Evolutionary conservation across 2,113 vertebrate species (phyloP).

Genomic region (Reinhardtius hippoglossoides): DNA sequence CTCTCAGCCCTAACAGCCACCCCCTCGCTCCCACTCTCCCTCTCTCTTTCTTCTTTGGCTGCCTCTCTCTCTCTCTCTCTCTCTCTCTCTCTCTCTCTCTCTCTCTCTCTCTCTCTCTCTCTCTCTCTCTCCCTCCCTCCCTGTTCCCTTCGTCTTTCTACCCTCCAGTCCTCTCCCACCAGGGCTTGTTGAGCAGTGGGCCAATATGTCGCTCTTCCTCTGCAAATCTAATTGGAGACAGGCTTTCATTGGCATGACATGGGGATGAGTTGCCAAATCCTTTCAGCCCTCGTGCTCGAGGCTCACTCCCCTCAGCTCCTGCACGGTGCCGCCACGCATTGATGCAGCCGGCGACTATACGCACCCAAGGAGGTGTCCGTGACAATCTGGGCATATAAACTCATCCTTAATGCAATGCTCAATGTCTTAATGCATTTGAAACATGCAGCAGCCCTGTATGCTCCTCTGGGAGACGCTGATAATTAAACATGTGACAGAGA

Average conservation of each 20-base stretch:
- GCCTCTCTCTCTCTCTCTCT: constrained; percentile 13
- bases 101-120: constrained; percentile 14
- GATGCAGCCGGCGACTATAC: constrained; percentile 38
- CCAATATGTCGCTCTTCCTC: constrained; percentile 70
- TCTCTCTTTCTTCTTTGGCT: constrained; percentile 13
- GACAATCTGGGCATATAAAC: constrained; percentile 43
- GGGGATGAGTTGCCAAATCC: constrained; percentile 80
- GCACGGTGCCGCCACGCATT: constrained; percentile 14
- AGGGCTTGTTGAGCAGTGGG: constrained; percentile 70
- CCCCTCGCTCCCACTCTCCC: constrained; percentile 14
- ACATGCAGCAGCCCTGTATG: constrained; percentile 21
- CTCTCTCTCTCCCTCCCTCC: constrained; percentile 3
- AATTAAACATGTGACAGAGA: neutral
- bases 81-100: constrained; percentile 32
- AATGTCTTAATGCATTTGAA: constrained; percentile 54
- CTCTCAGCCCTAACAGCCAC: constrained; percentile 37
- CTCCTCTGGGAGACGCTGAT: constrained; percentile 15
- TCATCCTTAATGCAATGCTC: constrained; percentile 6
- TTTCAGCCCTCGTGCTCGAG: constrained; percentile 64
- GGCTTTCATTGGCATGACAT: constrained; percentile 78
- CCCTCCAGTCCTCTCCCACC: constrained; percentile 70
- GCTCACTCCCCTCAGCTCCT: constrained; percentile 44
- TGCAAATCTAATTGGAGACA: constrained; percentile 79
- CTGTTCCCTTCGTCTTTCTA: constrained; percentile 23
- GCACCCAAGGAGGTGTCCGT: constrained; percentile 19